Percentiles rank a stretch among this genome's conserved stretches.
Evolutionary conservation across 2,888 invertebrate genomes (phyloP).

Genomic region (Allolobophora icterica): DNA sequence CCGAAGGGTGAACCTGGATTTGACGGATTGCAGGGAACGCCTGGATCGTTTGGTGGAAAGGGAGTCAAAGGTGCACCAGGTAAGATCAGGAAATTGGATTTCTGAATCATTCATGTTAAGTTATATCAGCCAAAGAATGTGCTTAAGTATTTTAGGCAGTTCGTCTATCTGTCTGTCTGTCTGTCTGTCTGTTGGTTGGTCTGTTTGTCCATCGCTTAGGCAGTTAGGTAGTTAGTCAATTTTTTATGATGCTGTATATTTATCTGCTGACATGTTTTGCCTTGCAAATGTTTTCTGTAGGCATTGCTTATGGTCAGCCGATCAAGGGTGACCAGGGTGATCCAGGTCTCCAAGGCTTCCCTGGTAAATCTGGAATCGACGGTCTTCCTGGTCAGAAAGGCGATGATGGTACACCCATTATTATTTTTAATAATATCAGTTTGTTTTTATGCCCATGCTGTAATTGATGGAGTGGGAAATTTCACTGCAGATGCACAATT

Average conservation of each 20-base stretch:
- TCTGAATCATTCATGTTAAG: not conserved
- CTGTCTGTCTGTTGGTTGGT: not conserved
- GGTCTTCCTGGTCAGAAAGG: slow-evolving; percentile 36
- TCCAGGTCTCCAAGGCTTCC: slow-evolving; percentile 48
- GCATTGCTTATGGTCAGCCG: not conserved
- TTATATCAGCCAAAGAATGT: not conserved
- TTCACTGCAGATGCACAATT: too few species aligned
- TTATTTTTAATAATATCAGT: not conserved
- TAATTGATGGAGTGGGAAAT: too few species aligned
- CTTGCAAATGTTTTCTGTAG: not conserved
- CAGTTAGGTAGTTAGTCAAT: not conserved
- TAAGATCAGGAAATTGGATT: slow-evolving; percentile 22
- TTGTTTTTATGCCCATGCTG: not conserved
- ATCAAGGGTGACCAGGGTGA: slow-evolving; percentile 54
- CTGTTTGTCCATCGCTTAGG: not conserved
- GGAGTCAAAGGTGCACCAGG: slow-evolving; percentile 53
- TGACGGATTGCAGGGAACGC: slow-evolving; percentile 24
- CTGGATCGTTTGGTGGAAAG: slow-evolving; percentile 54
- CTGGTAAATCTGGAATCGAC: slow-evolving; percentile 36
- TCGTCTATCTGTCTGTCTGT: not conserved
- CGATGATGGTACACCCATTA: slow-evolving; percentile 34
- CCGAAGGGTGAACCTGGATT: slow-evolving; percentile 39
- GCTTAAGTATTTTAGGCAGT: not conserved
- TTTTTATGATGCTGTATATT: not conserved
- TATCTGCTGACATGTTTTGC: not conserved